Base-by-base conservation (phyloP, 2,888 invertebrate genomes). In the Epistrophe eligans region DNA sequence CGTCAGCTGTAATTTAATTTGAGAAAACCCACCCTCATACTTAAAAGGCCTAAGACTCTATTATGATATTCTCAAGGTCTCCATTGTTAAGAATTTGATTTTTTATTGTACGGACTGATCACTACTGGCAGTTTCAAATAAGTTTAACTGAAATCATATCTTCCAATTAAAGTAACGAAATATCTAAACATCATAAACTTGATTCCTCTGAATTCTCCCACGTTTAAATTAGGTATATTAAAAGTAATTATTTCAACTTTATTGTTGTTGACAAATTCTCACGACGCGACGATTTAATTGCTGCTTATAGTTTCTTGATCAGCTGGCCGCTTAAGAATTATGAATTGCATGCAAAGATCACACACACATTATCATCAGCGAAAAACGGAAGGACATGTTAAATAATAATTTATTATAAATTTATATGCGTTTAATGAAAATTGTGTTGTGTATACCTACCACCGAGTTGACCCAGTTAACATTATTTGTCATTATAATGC, bases 401-500 rank as follows among this genome's bases (percentile, higher is more conserved):
- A 40, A 19, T 60, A 38, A 60, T 11, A 7, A 38, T 38, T n/a
- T 24, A 24, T 24, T 28, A 28, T 15, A 60, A 60, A 13, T 38
- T n/a, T 19, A 19, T 38, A 4, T 40, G 60, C 60, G 38, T 38
- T 38, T 38, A 60, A 38, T 38, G 4, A 40, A 35, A 40, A 19
- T 0, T 7, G 1, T 35, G 11, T 35, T 17, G 15, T 0, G 9
- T 2, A n/a, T 52, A 40, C 13, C 0, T 35, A 19, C 60, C 38
- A 60, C 60, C 60, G 13, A 19, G 17, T 19, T 60, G 60, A 60
- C 60, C 60, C 38, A 60, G 38, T 60, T 60, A 38, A 60, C 38
- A 60, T 60, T 8, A 60, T 38, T 60, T 60, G 60, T 40, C 60
- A 60, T 60, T 40, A 58, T 58, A 60, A 40, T 60, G 17, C 13